Evolutionary conservation across 1,140 invertebrate genomes (phyloP).

Genomic region (Drosophila erecta): DNA sequence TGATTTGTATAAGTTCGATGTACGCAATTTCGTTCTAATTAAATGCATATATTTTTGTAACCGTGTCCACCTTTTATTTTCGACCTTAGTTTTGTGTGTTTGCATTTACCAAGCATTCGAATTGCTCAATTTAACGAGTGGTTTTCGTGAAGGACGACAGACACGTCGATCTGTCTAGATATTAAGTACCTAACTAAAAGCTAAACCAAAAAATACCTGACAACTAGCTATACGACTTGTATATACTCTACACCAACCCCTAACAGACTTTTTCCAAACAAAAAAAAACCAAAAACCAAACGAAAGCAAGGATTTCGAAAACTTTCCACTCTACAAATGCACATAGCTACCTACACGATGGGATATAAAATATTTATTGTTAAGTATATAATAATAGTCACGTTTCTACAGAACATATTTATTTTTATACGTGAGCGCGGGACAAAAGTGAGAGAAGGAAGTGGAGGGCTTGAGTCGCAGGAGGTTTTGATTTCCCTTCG

Average conservation of each 20-base stretch:
- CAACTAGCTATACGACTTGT: slow-evolving; percentile 54
- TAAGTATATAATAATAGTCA: slow-evolving; percentile 59
- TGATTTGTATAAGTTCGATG: slow-evolving; percentile 52
- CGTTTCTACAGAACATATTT: slow-evolving; percentile 66
- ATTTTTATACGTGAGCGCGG: slow-evolving; percentile 77
- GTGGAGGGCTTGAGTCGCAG: slow-evolving; percentile 44
- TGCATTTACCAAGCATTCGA: slow-evolving; percentile 37
- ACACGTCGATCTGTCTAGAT: slow-evolving; percentile 53
- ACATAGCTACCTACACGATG: slow-evolving; percentile 62
- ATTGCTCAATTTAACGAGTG: slow-evolving; percentile 62
- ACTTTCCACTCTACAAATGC: slow-evolving; percentile 65
- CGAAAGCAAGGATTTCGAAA: slow-evolving; percentile 31
- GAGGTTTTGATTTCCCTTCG: slow-evolving; percentile 59
- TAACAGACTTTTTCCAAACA: slow-evolving; percentile 58
- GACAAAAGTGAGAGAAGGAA: slow-evolving; percentile 22
- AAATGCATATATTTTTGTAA: slow-evolving; percentile 55
- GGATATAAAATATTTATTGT: slow-evolving; percentile 38
- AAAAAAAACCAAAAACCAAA: slow-evolving; percentile 5
- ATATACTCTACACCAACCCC: slow-evolving; percentile 52
- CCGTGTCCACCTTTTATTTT: slow-evolving; percentile 6
- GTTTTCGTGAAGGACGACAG: slow-evolving; percentile 10
- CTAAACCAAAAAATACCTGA: slow-evolving; percentile 63
- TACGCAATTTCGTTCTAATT: slow-evolving; percentile 46
- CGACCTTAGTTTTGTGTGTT: slow-evolving; percentile 9
- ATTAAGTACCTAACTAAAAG: slow-evolving; percentile 74